Percentiles rank a stretch among this genome's conserved stretches.
phyloP scores from a whole-genome alignment of 2,113 vertebrate species.

The Microtus pennsylvanicus region DNA sequence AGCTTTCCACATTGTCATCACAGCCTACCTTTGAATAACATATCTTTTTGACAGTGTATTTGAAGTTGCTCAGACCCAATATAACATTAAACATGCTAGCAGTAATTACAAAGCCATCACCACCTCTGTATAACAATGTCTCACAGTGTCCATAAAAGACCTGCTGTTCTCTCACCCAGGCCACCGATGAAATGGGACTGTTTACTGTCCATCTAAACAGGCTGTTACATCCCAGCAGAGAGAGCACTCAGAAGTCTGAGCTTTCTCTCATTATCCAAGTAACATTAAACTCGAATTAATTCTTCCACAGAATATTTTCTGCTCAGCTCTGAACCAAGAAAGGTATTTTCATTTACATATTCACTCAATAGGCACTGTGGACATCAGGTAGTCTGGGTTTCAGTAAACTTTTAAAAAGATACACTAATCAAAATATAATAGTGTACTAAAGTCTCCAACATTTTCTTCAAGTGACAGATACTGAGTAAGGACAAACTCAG shows the following conservation, averaged over 20 bases:
- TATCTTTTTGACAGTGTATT: conserved; percentile 37
- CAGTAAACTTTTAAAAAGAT: conserved; percentile 15
- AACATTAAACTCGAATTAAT: conserved; percentile 25
- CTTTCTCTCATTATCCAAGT: not conserved
- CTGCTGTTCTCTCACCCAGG: not conserved
- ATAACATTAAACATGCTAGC: conserved; percentile 59
- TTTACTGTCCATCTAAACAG: conserved; percentile 68
- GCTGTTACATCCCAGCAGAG: not conserved
- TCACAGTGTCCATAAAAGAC: conserved; percentile 64
- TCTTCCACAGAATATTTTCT: not conserved
- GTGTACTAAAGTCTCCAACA: not conserved
- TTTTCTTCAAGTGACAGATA: not conserved
- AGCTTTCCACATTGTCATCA: not conserved
- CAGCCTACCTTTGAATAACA: not conserved
- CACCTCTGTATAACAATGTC: not conserved
- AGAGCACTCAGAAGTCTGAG: not conserved
- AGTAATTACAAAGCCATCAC: conserved; percentile 14
- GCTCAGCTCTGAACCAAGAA: not conserved
- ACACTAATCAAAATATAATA: not conserved
- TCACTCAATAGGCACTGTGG: not conserved
- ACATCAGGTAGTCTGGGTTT: not conserved
- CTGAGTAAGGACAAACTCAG: not conserved
- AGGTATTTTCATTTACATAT: not conserved
- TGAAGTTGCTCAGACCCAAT: conserved; percentile 43
- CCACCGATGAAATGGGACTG: conserved; percentile 7